Evolutionary conservation across 2,113 vertebrate species (phyloP).

Genomic region (Silurus meridionalis): DNA sequence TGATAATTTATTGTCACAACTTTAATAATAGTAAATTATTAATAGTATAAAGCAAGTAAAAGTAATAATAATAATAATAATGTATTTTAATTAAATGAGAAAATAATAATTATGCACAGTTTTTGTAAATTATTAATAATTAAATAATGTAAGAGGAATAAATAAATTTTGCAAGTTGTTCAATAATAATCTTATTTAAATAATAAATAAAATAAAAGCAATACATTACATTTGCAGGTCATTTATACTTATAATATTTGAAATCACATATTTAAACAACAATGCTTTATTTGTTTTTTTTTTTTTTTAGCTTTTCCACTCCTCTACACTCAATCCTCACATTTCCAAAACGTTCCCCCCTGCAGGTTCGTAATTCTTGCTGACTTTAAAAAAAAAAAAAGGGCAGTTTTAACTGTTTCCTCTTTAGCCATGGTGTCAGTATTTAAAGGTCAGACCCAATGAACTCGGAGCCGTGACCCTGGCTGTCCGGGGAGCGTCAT

Average conservation of each 20-base stretch:
- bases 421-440: slow-evolving; percentile 52
- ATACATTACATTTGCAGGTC: neutral
- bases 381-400: slow-evolving; percentile 11
- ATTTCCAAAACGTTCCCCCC: neutral
- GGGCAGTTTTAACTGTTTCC: slow-evolving; percentile 54
- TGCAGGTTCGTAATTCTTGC: slow-evolving; percentile 28
- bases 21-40: no score
- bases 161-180: neutral
- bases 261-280: no score
- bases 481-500: slow-evolving; percentile 58
- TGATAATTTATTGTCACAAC: no score
- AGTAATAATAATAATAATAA: no score
- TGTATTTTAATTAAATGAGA: no score
- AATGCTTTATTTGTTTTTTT: neutral
- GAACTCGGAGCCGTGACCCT: slow-evolving; percentile 49
- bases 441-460: slow-evolving; percentile 57
- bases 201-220: no score
- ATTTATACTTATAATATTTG: neutral
- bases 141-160: no score
- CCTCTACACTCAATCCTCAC: no score
- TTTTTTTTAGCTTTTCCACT: neutral
- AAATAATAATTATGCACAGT: no score
- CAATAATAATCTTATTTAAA: neutral
- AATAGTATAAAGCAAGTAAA: no score
- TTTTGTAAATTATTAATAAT: no score